Conservation (phyloP, 2,888 invertebrate species). For the Dolichomitus sp. region DNA sequence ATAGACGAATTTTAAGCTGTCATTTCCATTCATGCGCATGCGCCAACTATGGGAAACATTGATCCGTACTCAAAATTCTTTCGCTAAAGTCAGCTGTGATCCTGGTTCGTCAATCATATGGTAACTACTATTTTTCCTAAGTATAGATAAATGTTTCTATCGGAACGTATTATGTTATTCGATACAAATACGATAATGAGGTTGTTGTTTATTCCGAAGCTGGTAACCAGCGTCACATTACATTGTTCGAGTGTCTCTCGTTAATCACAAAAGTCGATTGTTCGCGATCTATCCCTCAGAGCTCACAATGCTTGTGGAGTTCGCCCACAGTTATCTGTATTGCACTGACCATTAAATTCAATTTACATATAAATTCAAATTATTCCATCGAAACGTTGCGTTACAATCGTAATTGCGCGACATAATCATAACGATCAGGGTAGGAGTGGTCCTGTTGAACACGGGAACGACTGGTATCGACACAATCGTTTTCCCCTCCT, state of each 20-base stretch:
- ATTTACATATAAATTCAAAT: conserved; percentile 85
- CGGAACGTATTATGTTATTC: not conserved
- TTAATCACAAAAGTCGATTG: conserved; percentile 78
- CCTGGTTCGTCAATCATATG: no score
- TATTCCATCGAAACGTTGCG: conserved; percentile 79
- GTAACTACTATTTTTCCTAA: no score
- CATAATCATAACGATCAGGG: conserved; percentile 72
- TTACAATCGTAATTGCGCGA: conserved; percentile 78
- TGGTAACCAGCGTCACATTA: conserved; percentile 26
- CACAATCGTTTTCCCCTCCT: conserved; percentile 55
- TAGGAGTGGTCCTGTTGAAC: conserved; percentile 63
- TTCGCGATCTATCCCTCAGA: conserved; percentile 53
- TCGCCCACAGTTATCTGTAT: conserved; percentile 76
- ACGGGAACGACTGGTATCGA: conserved; percentile 60
- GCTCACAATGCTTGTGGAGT: conserved; percentile 27
- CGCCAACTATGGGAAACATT: no score
- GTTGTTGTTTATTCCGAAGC: not conserved
- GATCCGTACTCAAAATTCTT: no score
- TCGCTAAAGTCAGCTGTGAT: no score
- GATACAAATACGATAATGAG: conserved; percentile 25
- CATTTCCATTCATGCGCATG: no score
- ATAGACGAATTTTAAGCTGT: no score
- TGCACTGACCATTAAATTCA: conserved; percentile 81
- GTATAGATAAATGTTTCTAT: not conserved
- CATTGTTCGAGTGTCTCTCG: conserved; percentile 64